Base-by-base conservation (phyloP, 2,797 vertebrate genomes). In the Acrocephalus scirpaceus region DNA sequence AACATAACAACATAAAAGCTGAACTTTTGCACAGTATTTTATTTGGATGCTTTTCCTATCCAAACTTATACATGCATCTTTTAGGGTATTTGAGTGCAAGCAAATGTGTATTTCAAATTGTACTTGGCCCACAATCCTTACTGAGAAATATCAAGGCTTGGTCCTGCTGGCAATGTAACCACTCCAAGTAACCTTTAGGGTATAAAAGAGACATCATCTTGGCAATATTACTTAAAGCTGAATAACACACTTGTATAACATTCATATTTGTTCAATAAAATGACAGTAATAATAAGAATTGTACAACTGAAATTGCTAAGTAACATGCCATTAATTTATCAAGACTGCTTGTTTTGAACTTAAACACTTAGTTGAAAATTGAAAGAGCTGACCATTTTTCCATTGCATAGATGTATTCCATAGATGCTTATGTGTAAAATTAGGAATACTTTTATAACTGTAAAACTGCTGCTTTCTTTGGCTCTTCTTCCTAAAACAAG, bases 281-380 rank as follows among this genome's bases (percentile, higher is more conserved):
- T 94, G 91, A 86, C 8, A 95, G 57, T 87, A 90, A 71, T 79
- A 88, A 86, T 81, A 85, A 85, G 34, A 95, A 69, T 36, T 87
- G 81, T 95, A 54, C 86, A 92, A 94, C 65, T 77, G 26, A 72
- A 71, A 93, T 85, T 95, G 79, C 74, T 96, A 96, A 97, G 86
- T 96, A 86, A 90, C 40, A 76, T 94, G 53, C 51, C 50, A 84
- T 65, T 97, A 70, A 88, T 95, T 96, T 97, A 70, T 93, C 61
- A 93, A 65, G 77, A 50, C n/a, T 86, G 88, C 85, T 97, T 67
- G 38, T 23, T 67, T 66, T 95, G 87, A 76, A 83, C 26, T 84
- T 50, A 62, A 67, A 90, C 81, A 79, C 19, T 94, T 95, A 90
- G 80, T 86, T 95, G 88, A 97, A 84, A 58, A 76, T 90, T 95